Percentiles rank a stretch among this genome's conserved stretches.
Evolutionary conservation across 2,888 invertebrate species (phyloP).

Genomic region (Cosmorhoe ocellata): DNA sequence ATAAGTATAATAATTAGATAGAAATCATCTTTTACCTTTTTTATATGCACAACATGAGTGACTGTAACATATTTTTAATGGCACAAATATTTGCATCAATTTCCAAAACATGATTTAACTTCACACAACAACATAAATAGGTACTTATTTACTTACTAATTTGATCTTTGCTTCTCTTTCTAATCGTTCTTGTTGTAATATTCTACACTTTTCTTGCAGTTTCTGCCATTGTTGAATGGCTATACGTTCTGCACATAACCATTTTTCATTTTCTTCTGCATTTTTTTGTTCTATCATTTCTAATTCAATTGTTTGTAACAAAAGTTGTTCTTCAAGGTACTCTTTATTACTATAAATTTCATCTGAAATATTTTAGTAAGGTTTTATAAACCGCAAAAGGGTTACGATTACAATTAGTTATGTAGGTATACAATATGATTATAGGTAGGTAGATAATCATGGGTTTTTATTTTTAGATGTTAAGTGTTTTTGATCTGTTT

Average conservation of each 20-base stretch:
- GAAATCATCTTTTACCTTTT: too few species aligned
- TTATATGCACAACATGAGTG: too few species aligned
- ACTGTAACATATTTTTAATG: too few species aligned
- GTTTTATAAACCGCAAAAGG: neutral
- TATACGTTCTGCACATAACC: constrained; percentile 85
- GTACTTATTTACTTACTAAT: constrained; percentile 49
- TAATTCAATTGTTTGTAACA: constrained; percentile 74
- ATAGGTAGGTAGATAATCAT: too few species aligned
- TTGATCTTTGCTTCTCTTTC: constrained; percentile 83
- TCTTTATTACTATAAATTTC: constrained; percentile 26
- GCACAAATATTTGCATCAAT: too few species aligned
- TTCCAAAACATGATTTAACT: too few species aligned
- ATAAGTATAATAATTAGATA: neutral
- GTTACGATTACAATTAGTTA: too few species aligned
- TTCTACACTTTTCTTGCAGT: constrained; percentile 81
- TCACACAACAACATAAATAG: too few species aligned
- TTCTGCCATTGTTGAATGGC: constrained; percentile 85
- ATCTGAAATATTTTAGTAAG: constrained; percentile 22
- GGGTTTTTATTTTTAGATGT: too few species aligned
- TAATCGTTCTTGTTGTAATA: constrained; percentile 79
- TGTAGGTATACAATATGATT: too few species aligned
- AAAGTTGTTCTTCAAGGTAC: constrained; percentile 56
- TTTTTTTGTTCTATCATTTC: constrained; percentile 81
- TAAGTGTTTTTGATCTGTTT: too few species aligned
- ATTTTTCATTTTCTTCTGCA: constrained; percentile 83